These are phyloP conservation scores for Psophia crepitans DNA, from an alignment of 2,113 vertebrate species.

Conservation along the genomic window DNA sequence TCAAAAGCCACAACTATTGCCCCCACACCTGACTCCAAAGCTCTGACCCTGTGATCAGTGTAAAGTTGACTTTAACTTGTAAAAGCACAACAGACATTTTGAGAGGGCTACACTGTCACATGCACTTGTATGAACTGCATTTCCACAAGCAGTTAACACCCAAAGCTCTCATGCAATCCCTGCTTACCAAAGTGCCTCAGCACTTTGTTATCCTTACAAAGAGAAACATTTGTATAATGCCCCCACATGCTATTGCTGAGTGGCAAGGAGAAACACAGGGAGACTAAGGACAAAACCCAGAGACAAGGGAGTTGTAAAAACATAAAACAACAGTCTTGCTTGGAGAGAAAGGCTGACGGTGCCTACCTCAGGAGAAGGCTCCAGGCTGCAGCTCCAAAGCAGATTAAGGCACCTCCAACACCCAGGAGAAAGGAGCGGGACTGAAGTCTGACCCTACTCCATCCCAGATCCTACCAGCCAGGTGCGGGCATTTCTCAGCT, in stretches of 20 bases:
- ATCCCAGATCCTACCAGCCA: neutral
- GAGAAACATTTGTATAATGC: fast-evolving
- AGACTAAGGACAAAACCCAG: neutral
- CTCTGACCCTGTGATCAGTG: neutral
- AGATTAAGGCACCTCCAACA: neutral
- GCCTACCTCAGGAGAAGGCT: neutral
- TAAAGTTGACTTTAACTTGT: neutral
- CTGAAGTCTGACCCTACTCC: neutral
- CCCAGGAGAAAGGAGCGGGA: neutral
- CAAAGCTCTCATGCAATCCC: neutral
- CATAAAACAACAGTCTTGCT: neutral
- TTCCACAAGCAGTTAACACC: neutral
- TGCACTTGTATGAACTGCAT: neutral
- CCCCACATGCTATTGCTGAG: neutral
- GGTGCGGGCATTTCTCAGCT: neutral
- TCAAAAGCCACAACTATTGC: neutral
- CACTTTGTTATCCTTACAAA: neutral
- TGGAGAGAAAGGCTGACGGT: neutral
- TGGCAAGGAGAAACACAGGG: neutral
- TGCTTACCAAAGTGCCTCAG: neutral
- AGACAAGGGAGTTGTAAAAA: fast-evolving
- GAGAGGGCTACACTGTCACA: neutral
- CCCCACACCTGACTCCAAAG: neutral
- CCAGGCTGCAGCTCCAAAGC: neutral
- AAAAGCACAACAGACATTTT: neutral